Base-by-base conservation (phyloP, 1,140 invertebrate genomes). In the Meloidogyne floridensis region DNA sequence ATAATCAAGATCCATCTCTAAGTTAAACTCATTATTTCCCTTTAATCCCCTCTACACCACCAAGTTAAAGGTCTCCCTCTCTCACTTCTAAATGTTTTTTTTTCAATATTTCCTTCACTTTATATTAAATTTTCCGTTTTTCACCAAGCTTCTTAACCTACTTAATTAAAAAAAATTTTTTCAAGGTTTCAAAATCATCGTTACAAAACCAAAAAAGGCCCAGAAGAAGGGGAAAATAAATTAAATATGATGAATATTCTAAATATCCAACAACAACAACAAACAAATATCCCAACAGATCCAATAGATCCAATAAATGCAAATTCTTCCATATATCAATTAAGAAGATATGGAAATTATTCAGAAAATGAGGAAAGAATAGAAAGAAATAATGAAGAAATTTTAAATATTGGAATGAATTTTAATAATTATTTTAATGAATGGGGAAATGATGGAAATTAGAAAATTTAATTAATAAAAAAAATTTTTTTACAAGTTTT, bases 101-200 rank as follows among this genome's bases (percentile, higher is more conserved):
- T 32, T 32, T 32, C 32, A 32, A 0, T 32, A 32, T 32, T 1
- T 1, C 1, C 32, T 32, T 32, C 1, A 0, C 32, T 32, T 32
- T 32, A 32, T 1, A 32, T 32, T 32, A 32, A 32, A n/a, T 74
- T 74, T 5, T 13, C 15, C 13, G 7, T 15, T 13, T 47, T 74
- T n/a, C 15, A 5, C 53, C 32, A 32, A 32, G 7, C 5, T 18
- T n/a, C 51, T 75, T 75, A 11, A 42, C 42, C n/a, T 20, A 20
- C 20, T 32, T 32, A 1, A 32, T 8, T 47, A 1, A 4, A 47
- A 4, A 47, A 47, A 47, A 47, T 6, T 47, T 47, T n/a, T 65
- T 65, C 3, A 15, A 79, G 77, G 77, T 79, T 92, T 87, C 93
- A 93, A 82, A 83, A 82, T 65, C 81, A 82, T 82, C 81, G 82